Conservation (phyloP, 2,888 invertebrate genomes). For the Synergus japonicus region DNA sequence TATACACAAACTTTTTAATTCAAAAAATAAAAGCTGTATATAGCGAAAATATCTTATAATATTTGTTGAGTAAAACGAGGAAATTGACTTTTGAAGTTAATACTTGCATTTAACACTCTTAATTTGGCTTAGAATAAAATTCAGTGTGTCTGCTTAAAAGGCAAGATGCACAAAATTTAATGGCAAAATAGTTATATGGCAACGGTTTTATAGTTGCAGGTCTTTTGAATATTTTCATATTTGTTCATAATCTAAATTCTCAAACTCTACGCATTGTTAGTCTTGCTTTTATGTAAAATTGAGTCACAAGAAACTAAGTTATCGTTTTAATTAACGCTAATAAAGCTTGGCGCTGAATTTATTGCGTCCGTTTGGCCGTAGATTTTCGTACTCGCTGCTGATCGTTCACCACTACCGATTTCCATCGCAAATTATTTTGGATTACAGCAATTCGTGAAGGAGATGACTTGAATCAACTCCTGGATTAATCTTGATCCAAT, state of each 20-base stretch:
- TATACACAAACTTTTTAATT: too few species aligned
- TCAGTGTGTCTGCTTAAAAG: background rate
- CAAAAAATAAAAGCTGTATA: too few species aligned
- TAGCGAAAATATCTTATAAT: too few species aligned
- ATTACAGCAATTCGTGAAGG: conserved; percentile 14
- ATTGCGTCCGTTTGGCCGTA: conserved; percentile 19
- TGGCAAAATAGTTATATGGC: conserved; percentile 26
- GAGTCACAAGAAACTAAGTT: conserved; percentile 23
- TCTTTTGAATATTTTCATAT: conserved; percentile 19
- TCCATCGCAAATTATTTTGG: conserved; percentile 10
- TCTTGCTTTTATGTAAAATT: conserved; percentile 18
- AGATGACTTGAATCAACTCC: conserved; percentile 27
- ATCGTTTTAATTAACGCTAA: conserved; percentile 17
- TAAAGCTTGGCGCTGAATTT: conserved; percentile 39
- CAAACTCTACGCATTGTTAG: conserved; percentile 15
- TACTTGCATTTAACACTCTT: too few species aligned
- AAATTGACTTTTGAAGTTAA: too few species aligned
- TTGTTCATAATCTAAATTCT: conserved; percentile 10
- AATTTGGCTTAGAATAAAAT: background rate
- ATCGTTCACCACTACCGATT: conserved; percentile 39
- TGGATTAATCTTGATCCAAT: conserved; percentile 60
- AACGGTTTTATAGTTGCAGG: conserved; percentile 12
- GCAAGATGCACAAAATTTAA: conserved; percentile 21
- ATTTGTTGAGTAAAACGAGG: too few species aligned
- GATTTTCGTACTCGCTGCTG: conserved; percentile 43